Percentiles rank a stretch among this genome's conserved stretches.
Evolutionary conservation across 2,113 vertebrate species (phyloP).

Genomic region (Hepsetus odoe): DNA sequence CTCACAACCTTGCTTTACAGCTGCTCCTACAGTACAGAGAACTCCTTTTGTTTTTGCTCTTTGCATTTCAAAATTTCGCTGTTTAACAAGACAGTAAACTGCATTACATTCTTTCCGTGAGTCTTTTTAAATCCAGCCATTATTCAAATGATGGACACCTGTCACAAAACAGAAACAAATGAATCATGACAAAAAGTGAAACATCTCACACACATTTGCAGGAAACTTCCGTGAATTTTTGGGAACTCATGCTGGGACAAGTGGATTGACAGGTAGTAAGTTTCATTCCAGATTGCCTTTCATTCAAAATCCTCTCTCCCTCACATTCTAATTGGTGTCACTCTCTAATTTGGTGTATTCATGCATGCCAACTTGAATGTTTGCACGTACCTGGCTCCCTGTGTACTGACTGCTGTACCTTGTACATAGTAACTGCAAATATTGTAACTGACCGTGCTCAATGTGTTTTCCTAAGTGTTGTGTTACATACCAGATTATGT

Average conservation of each 20-base stretch:
- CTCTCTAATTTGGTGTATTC: slow-evolving; percentile 48
- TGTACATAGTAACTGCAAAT: slow-evolving; percentile 23
- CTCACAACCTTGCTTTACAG: slow-evolving; percentile 65
- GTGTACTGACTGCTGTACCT: slow-evolving; percentile 20
- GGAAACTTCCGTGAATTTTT: slow-evolving; percentile 83
- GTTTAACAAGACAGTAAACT: too few relatives aligned
- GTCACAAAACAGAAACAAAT: slow-evolving; percentile 30
- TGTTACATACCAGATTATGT: background rate
- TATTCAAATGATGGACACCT: slow-evolving; percentile 24
- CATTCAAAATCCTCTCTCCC: slow-evolving; percentile 49
- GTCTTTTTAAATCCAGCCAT: background rate
- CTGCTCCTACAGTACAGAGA: too few relatives aligned
- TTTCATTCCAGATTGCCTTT: slow-evolving; percentile 65
- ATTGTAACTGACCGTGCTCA: background rate
- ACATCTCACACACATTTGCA: slow-evolving; percentile 78
- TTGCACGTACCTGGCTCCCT: slow-evolving; percentile 58
- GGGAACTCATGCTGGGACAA: slow-evolving; percentile 79
- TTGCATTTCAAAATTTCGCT: background rate
- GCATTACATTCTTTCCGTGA: background rate
- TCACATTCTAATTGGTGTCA: slow-evolving; percentile 53
- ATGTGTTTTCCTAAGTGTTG: background rate
- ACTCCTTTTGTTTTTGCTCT: background rate
- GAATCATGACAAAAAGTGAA: slow-evolving; percentile 69
- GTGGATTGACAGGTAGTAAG: slow-evolving; percentile 80
- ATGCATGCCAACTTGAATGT: slow-evolving; percentile 58